Conservation (phyloP, 1,140 invertebrate genomes). For the Thaumatotibia leucotreta region DNA sequence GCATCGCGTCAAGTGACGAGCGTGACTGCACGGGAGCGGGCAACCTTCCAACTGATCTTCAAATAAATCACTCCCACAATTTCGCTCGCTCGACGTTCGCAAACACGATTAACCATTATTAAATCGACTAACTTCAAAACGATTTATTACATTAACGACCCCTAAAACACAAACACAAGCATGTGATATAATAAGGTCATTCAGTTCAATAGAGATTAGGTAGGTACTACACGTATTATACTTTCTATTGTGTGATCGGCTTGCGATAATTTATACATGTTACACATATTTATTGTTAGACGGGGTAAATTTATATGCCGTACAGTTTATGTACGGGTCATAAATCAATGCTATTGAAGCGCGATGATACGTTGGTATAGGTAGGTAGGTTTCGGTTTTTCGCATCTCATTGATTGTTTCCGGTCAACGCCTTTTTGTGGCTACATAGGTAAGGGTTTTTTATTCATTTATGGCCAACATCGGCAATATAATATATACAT, state of each 20-base stretch:
- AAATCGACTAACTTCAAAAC: conserved; percentile 40
- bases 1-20: neutral
- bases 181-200: neutral
- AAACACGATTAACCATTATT: conserved; percentile 47
- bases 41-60: conserved; percentile 45
- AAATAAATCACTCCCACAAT: conserved; percentile 47
- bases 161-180: conserved; percentile 10
- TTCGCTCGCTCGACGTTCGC: conserved; percentile 30
- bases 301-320: neutral
- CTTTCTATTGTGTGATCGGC: neutral
- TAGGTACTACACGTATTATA: neutral
- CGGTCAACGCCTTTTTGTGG: too few relatives aligned
- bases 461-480: too few relatives aligned
- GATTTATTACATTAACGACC: conserved; percentile 24
- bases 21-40: conserved; percentile 23
- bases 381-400: too few relatives aligned
- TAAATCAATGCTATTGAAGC: neutral
- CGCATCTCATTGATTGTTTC: too few relatives aligned
- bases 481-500: too few relatives aligned
- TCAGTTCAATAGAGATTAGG: neutral
- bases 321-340: neutral
- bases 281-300: too few relatives aligned
- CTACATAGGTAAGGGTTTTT: too few relatives aligned
- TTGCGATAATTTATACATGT: neutral
- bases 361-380: too few relatives aligned